A percentile compares a stretch with the other conserved stretches of the same genome.
phyloP scores from a whole-genome alignment of 2,113 vertebrate species.

The Sarotherodon lohbergeri region DNA sequence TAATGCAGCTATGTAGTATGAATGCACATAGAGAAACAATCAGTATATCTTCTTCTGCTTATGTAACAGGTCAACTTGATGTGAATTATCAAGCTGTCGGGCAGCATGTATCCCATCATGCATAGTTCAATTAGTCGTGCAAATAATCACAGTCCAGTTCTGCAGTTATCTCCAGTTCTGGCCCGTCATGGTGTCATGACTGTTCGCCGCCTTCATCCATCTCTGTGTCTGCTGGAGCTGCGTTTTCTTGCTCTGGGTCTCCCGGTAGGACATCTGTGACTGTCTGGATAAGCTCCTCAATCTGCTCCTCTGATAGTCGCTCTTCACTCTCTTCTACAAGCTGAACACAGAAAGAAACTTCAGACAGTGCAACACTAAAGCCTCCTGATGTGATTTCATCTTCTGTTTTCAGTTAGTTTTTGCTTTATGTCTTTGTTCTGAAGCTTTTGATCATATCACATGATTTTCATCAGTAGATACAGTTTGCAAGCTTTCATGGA shows the following conservation, averaged over 20 bases:
- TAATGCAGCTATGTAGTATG: neutral
- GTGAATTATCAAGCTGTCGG: neutral
- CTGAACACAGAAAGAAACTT: slow-evolving; percentile 32
- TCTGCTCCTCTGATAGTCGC: slow-evolving; percentile 78
- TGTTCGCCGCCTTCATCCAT: slow-evolving; percentile 40
- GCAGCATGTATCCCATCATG: neutral
- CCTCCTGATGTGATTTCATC: neutral
- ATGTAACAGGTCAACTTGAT: neutral
- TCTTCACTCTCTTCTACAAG: slow-evolving; percentile 81
- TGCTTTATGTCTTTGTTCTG: neutral
- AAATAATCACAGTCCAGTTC: neutral
- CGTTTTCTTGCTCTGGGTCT: slow-evolving; percentile 66
- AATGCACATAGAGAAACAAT: neutral
- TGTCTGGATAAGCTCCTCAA: slow-evolving; percentile 76
- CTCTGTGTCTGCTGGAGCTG: slow-evolving; percentile 41
- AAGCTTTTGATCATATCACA: neutral
- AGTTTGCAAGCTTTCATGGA: neutral
- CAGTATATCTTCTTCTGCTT: neutral
- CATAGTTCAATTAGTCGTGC: neutral
- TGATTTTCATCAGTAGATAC: neutral
- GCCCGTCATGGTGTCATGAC: neutral
- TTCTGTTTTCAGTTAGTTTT: neutral
- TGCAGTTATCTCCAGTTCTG: neutral
- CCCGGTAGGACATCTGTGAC: slow-evolving; percentile 67
- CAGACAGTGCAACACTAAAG: neutral